These are phyloP conservation scores for Cetonia aurata DNA, from an alignment of 2,888 invertebrate species.

Conservation along the genomic window DNA sequence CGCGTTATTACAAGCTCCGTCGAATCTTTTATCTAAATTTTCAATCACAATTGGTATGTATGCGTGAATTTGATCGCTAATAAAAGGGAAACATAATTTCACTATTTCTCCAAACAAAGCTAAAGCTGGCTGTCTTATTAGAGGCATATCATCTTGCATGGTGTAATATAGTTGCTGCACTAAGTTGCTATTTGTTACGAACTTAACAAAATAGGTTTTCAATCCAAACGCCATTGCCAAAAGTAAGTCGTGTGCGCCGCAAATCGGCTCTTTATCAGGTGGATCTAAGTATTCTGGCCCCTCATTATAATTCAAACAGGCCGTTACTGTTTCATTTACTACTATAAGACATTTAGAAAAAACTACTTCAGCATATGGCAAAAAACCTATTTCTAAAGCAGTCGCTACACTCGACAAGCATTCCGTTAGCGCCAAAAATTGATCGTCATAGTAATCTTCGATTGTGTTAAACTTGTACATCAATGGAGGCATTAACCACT, in stretches of 20 bases:
- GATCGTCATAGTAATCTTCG: conserved; percentile 79
- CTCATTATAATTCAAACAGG: conserved; percentile 72
- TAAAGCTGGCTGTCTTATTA: conserved; percentile 81
- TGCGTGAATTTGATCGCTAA: conserved; percentile 93
- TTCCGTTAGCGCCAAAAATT: conserved; percentile 78
- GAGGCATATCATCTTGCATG: conserved; percentile 80
- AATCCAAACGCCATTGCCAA: conserved; percentile 80
- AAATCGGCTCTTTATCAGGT: conserved; percentile 80
- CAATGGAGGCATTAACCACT: conserved; percentile 78
- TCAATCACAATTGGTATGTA: conserved; percentile 96
- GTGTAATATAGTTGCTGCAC: conserved; percentile 77
- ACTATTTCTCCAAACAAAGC: conserved; percentile 83
- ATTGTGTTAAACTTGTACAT: conserved; percentile 80
- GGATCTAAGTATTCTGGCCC: conserved; percentile 77
- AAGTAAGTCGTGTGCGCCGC: conserved; percentile 79
- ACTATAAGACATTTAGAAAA: conserved; percentile 77
- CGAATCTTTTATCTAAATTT: conserved; percentile 96
- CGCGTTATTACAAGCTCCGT: conserved; percentile 99
- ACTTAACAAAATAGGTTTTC: conserved; percentile 75
- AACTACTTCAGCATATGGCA: conserved; percentile 81
- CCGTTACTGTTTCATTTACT: conserved; percentile 77
- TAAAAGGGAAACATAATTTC: conserved; percentile 85
- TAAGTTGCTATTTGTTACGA: conserved; percentile 76
- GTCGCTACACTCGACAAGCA: conserved; percentile 83
- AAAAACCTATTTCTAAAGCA: conserved; percentile 78